These are phyloP conservation scores for Ctenosaura bakeri DNA, from an alignment of 2,797 vertebrate genomes.

Conservation along the genomic window DNA sequence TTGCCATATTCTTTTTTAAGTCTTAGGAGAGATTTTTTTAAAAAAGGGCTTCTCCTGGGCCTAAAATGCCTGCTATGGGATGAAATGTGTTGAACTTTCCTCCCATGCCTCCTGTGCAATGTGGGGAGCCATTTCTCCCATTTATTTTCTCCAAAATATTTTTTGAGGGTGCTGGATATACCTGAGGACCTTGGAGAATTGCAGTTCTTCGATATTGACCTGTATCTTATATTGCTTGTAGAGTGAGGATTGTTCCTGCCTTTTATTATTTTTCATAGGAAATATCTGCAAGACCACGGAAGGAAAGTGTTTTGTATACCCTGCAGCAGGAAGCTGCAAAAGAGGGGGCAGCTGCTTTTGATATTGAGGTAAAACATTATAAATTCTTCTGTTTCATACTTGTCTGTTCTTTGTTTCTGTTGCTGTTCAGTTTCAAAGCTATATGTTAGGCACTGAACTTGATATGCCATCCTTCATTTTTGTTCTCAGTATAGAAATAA, in stretches of 20 bases:
- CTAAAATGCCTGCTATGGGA: too few relatives aligned
- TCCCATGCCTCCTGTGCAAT: too few relatives aligned
- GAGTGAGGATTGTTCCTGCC: background rate
- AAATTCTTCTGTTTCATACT: background rate
- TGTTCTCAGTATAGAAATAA: background rate
- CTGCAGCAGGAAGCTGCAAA: background rate
- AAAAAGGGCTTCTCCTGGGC: too few relatives aligned
- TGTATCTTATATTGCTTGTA: background rate
- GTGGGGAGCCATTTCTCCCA: too few relatives aligned
- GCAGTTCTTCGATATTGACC: background rate
- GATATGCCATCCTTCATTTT: background rate
- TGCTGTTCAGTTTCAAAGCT: background rate
- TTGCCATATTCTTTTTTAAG: too few relatives aligned
- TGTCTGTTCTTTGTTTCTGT: background rate
- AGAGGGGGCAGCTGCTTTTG: background rate
- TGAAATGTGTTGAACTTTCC: too few relatives aligned
- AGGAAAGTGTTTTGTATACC: background rate
- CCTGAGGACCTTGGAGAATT: too few relatives aligned
- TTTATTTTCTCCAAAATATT: too few relatives aligned
- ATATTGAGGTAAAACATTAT: background rate
- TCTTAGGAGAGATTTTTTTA: too few relatives aligned
- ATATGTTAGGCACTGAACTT: conserved; percentile 9
- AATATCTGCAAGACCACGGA: background rate
- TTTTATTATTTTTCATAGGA: background rate
- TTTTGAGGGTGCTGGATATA: too few relatives aligned